Conservation (phyloP, 2,113 vertebrate species). For the Pitta sordida region DNA sequence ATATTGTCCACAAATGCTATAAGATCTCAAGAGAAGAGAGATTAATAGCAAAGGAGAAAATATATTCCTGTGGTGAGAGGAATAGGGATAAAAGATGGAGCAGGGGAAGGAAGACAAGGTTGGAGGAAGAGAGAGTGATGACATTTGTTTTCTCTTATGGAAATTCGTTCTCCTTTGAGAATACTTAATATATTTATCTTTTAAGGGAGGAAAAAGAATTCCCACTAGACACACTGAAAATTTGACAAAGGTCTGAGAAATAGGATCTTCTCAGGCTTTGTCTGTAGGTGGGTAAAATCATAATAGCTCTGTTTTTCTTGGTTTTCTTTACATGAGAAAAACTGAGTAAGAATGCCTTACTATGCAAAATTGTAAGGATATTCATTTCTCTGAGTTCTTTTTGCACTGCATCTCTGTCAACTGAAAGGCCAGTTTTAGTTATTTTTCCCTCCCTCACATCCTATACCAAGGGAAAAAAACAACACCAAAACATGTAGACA, state of each 20-base stretch:
- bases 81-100: background rate
- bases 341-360: conserved; percentile 60
- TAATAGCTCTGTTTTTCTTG: conserved; percentile 71
- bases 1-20: background rate
- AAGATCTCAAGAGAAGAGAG: background rate
- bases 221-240: conserved; percentile 63
- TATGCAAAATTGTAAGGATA: conserved; percentile 59
- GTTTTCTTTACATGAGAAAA: conserved; percentile 76
- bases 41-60: background rate
- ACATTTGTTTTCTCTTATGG: conserved; percentile 62
- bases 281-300: conserved; percentile 70
- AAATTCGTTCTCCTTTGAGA: conserved; percentile 33
- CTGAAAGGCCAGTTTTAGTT: conserved; percentile 53
- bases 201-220: conserved; percentile 42
- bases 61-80: background rate
- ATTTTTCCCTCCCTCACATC: conserved; percentile 52
- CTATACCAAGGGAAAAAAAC: background rate
- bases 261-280: conserved; percentile 71
- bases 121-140: background rate
- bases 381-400: conserved; percentile 50
- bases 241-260: conserved; percentile 70
- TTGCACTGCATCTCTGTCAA: conserved; percentile 34
- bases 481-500: conserved; percentile 19
- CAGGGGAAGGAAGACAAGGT: background rate
- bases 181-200: conserved; percentile 67